Evolutionary conservation across 2,113 vertebrate species (phyloP).

Genomic region (Alouatta palliata): DNA sequence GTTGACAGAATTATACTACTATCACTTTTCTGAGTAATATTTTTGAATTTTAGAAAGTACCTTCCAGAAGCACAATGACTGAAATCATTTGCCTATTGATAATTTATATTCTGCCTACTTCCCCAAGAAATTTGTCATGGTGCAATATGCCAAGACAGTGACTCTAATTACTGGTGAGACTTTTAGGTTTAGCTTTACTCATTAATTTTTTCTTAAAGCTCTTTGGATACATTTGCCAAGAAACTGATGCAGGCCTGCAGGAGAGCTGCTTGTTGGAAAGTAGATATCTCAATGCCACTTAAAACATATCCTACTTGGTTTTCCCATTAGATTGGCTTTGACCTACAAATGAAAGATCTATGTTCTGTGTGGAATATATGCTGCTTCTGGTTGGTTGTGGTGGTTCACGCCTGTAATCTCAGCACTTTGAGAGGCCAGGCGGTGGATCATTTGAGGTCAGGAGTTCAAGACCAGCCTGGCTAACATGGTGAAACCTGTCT

Average conservation of each 20-base stretch:
- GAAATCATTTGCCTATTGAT: neutral
- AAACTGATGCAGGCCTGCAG: neutral
- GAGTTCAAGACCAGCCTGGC: too few species aligned
- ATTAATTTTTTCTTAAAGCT: neutral
- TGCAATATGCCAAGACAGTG: neutral
- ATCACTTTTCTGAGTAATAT: neutral
- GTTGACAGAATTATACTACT: neutral
- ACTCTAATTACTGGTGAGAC: neutral
- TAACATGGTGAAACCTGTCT: too few species aligned
- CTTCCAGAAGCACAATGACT: neutral
- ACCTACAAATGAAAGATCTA: neutral
- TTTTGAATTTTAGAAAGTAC: neutral
- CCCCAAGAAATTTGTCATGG: neutral
- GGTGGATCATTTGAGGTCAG: too few species aligned
- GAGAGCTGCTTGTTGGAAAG: neutral
- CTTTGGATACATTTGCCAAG: neutral
- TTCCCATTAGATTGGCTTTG: neutral
- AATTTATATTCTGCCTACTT: conserved; percentile 5
- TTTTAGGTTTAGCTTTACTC: neutral
- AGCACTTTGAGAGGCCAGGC: too few species aligned
- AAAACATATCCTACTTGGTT: neutral
- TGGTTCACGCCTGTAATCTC: too few species aligned
- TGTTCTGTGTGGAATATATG: neutral
- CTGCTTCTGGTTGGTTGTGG: neutral
- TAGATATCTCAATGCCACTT: neutral